Percentiles rank a stretch among this genome's conserved stretches.
Evolutionary conservation across 37 sponge, comb jelly and placozoan genomes (phyloP).

Genomic region (Haliclona indistincta): DNA sequence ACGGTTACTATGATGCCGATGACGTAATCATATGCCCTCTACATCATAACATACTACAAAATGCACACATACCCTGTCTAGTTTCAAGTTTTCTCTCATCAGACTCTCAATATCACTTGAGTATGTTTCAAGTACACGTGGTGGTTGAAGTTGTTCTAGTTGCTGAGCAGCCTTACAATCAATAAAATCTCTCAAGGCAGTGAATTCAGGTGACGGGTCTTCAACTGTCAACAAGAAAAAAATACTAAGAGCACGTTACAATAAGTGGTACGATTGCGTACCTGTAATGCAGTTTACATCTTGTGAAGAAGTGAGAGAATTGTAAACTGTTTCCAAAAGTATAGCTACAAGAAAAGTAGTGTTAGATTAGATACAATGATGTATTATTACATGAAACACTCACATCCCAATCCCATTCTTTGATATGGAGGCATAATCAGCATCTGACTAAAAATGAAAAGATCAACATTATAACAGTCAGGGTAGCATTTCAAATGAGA

Average conservation of each 20-base stretch:
- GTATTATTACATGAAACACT: not conserved
- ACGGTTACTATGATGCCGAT: no score
- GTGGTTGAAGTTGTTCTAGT: constrained; percentile 56
- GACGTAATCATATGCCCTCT: no score
- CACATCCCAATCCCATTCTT: constrained; percentile 84
- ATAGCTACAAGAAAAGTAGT: constrained; percentile 6
- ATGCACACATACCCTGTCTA: constrained; percentile 56
- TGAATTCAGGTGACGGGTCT: constrained; percentile 93
- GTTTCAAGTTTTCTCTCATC: constrained; percentile 69
- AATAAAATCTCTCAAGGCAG: constrained; percentile 79
- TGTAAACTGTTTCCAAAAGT: constrained; percentile 37
- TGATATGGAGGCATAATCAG: constrained; percentile 91
- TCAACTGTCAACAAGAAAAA: constrained; percentile 62
- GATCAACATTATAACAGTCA: not conserved
- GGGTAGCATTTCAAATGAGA: not conserved
- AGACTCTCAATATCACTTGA: constrained; percentile 49
- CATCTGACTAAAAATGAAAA: constrained; percentile 73
- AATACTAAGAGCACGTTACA: not conserved
- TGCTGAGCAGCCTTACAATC: constrained; percentile 79
- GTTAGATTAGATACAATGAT: not conserved
- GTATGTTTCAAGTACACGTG: constrained; percentile 56
- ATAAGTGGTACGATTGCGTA: not conserved
- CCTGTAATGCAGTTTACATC: constrained; percentile 27
- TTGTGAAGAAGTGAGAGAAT: constrained; percentile 11
- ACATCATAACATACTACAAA: not conserved